Conservation (phyloP, 92 coral and sea anemone species). For the Heliopora coerulea region DNA sequence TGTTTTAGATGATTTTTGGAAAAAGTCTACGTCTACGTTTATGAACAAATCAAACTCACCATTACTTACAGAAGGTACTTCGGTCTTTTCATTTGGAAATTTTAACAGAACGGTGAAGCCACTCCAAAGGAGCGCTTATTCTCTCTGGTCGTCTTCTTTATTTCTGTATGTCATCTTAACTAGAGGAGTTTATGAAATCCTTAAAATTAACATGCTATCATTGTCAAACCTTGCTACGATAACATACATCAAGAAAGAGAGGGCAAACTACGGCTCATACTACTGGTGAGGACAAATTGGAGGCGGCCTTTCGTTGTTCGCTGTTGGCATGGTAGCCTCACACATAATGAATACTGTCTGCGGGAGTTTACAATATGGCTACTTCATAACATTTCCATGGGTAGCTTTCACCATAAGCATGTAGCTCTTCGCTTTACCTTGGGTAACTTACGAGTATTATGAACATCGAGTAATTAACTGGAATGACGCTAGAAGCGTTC, state of each 20-base stretch:
- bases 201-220: not conserved
- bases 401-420: too few relatives aligned
- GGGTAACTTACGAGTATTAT: too few relatives aligned
- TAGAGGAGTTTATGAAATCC: not conserved
- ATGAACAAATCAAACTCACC: not conserved
- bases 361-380: not conserved
- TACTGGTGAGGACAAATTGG: conserved; percentile 15
- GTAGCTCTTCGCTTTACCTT: too few relatives aligned
- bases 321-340: not conserved
- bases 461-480: too few relatives aligned
- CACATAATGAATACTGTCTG: not conserved
- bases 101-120: not conserved
- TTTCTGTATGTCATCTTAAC: not conserved
- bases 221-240: not conserved
- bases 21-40: too few relatives aligned
- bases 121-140: not conserved
- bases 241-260: not conserved
- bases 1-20: too few relatives aligned
- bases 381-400: too few relatives aligned
- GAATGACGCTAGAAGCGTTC: too few relatives aligned
- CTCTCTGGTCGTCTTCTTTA: not conserved
- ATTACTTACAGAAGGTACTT: not conserved
- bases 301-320: conserved; percentile 3
- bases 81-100: too few relatives aligned
- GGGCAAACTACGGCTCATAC: not conserved